Percentiles rank a stretch among this genome's conserved stretches.
These are phyloP conservation scores for Lepidotrigona ventralis DNA, from an alignment of 1,140 invertebrate genomes.

Conservation along the genomic window DNA sequence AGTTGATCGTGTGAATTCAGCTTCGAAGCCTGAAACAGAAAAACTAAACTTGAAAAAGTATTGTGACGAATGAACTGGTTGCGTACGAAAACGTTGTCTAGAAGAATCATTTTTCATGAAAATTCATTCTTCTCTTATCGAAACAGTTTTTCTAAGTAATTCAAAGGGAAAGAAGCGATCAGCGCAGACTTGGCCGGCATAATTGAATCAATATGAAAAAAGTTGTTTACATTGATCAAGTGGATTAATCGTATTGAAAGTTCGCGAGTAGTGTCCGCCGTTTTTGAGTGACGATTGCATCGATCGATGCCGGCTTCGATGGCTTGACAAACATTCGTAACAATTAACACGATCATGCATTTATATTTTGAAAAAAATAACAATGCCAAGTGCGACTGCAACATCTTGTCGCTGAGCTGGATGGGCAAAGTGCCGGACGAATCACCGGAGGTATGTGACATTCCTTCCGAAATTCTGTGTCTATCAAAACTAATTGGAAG, in stretches of 20 bases:
- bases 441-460: conserved; percentile 89
- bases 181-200: not conserved
- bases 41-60: not conserved
- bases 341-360: conserved; percentile 84
- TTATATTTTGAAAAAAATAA: conserved; percentile 95
- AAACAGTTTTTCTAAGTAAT: not conserved
- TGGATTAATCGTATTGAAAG: conserved; percentile 22
- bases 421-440: conserved; percentile 99
- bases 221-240: not conserved
- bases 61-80: not conserved
- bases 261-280: conserved; percentile 29
- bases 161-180: too few relatives aligned
- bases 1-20: not conserved
- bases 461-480: not conserved
- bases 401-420: conserved; percentile 96
- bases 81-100: not conserved
- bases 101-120: not conserved
- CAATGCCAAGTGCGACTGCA: conserved; percentile 96
- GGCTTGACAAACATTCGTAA: conserved; percentile 57
- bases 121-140: too few relatives aligned
- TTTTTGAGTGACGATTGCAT: conserved; percentile 26
- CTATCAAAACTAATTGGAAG: not conserved
- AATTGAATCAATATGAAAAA: not conserved
- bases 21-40: not conserved
- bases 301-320: conserved; percentile 38